phyloP scores from a whole-genome alignment of 2,113 vertebrate species.

The Poeciliopsis occidentalis region DNA sequence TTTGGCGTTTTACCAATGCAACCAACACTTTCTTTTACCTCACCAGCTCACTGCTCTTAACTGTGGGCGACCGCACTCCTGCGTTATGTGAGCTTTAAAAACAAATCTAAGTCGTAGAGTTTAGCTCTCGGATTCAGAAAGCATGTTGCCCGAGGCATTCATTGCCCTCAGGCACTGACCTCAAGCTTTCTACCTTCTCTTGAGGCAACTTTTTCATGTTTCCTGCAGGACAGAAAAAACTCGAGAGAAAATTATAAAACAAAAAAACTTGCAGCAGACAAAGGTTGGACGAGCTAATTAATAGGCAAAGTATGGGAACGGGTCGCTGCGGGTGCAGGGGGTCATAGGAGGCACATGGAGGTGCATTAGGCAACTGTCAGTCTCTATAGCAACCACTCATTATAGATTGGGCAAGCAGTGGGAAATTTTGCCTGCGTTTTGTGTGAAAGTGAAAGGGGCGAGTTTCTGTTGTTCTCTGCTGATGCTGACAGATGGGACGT shows the following conservation, averaged over 20 bases:
- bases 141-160: conserved; percentile 16
- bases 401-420: conserved; percentile 73
- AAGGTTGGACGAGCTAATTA: conserved; percentile 34
- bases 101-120: neutral
- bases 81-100: conserved; percentile 11
- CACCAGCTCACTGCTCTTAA: neutral
- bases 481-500: conserved; percentile 61
- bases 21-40: neutral
- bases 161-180: conserved; percentile 37
- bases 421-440: conserved; percentile 56
- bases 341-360: conserved; percentile 53
- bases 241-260: neutral
- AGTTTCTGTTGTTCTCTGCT: conserved; percentile 21
- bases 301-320: conserved; percentile 41
- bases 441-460: neutral
- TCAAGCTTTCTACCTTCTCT: conserved; percentile 14
- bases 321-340: conserved; percentile 53
- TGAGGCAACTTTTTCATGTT: conserved; percentile 10
- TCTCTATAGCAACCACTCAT: conserved; percentile 80
- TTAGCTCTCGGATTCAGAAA: conserved; percentile 17
- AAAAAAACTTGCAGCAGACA: conserved; percentile 8
- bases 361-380: conserved; percentile 60
- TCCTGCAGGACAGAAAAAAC: conserved; percentile 11
- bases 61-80: conserved; percentile 7
- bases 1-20: neutral